A percentile compares a stretch with the other conserved stretches of the same genome.
phyloP scores from a whole-genome alignment of 2,888 invertebrate species.

The Uloborus plumipes region DNA sequence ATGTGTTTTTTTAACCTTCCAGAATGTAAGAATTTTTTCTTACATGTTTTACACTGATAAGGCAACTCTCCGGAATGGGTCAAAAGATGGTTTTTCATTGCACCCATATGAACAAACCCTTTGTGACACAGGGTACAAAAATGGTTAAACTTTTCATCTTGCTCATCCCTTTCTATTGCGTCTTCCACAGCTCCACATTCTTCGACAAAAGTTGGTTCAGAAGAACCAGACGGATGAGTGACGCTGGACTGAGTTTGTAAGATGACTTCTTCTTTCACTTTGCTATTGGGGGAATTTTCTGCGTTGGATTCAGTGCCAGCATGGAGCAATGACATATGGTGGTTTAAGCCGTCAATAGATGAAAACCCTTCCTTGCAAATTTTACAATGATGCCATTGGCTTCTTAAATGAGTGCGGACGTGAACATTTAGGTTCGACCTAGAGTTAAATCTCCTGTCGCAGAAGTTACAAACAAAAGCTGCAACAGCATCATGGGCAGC shows the following conservation, averaged over 20 bases:
- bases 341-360: constrained; percentile 19
- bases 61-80: constrained; percentile 22
- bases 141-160: constrained; percentile 28
- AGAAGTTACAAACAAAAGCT: neutral
- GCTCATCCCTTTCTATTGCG: neutral
- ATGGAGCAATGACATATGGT: constrained; percentile 27
- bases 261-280: too few species aligned
- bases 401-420: neutral
- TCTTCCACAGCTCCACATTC: neutral
- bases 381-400: constrained; percentile 28
- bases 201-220: neutral
- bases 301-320: neutral
- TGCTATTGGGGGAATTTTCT: neutral
- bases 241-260: neutral
- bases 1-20: constrained; percentile 26
- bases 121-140: constrained; percentile 41
- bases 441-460: constrained; percentile 26
- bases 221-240: neutral
- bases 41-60: constrained; percentile 22
- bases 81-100: constrained; percentile 32
- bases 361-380: constrained; percentile 33
- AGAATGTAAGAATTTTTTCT: constrained; percentile 19
- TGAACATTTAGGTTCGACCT: constrained; percentile 29
- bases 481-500: constrained; percentile 12
- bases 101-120: constrained; percentile 34